Evolutionary conservation across 2,113 vertebrate species (phyloP).

Genomic region (Manacus vitellinus): DNA sequence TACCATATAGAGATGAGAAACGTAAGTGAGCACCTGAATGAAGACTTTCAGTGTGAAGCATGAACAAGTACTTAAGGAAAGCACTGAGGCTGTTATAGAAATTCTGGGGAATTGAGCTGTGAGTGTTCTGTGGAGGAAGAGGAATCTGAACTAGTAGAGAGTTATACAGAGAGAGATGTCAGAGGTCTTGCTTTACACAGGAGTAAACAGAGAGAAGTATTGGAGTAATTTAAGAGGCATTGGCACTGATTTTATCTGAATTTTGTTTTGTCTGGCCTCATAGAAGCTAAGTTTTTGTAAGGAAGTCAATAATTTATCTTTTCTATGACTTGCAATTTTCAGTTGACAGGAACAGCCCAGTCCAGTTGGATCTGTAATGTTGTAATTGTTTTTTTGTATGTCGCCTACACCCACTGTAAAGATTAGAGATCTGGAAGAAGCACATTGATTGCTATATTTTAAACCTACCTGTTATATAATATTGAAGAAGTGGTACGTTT

Average conservation of each 20-base stretch:
- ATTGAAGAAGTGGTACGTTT: neutral
- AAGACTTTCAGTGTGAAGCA: neutral
- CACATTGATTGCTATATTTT: neutral
- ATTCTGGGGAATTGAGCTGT: neutral
- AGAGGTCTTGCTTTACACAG: neutral
- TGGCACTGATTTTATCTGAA: neutral
- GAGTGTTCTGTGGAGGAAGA: neutral
- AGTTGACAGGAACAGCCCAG: neutral
- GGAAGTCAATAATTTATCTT: neutral
- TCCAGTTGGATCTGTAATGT: neutral
- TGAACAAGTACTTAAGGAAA: neutral
- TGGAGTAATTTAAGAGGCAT: neutral
- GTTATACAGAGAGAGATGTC: neutral
- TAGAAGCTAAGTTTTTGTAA: neutral
- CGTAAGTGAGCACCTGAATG: neutral
- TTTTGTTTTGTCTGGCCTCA: neutral
- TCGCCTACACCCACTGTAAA: neutral
- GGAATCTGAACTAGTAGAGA: neutral
- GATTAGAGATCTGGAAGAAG: neutral
- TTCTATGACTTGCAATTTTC: neutral
- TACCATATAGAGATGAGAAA: neutral
- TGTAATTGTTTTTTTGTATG: neutral
- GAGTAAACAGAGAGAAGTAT: neutral
- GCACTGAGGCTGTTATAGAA: neutral
- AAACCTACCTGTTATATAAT: neutral